These are phyloP conservation scores for Lycaon pictus DNA, from an alignment of 2,113 vertebrate genomes.

Conservation along the genomic window DNA sequence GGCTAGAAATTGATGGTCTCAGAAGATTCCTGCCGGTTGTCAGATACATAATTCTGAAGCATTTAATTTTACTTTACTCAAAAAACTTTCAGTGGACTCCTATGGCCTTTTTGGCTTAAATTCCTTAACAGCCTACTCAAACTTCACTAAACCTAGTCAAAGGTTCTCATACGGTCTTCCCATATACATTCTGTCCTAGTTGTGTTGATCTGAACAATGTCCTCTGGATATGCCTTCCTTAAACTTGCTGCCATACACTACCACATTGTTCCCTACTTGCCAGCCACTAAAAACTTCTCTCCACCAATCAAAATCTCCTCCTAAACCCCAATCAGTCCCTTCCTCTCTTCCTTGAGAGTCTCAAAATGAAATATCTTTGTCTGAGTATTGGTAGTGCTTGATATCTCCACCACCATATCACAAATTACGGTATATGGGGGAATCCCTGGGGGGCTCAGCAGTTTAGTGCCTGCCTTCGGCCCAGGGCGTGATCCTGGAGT, in stretches of 20 bases:
- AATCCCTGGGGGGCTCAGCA: too few species aligned
- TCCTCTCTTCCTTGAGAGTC: not conserved
- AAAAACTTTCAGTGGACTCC: not conserved
- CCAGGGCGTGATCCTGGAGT: too few species aligned
- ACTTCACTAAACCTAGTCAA: not conserved
- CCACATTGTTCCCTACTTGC: not conserved
- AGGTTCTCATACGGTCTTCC: not conserved
- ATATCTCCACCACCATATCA: not conserved
- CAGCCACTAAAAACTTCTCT: not conserved
- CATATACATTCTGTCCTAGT: slow-evolving; percentile 1
- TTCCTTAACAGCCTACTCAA: not conserved
- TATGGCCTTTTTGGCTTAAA: not conserved
- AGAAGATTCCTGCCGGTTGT: not conserved
- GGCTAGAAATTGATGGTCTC: not conserved
- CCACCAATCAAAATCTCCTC: not conserved
- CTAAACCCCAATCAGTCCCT: not conserved
- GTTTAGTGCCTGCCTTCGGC: too few species aligned
- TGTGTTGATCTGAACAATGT: not conserved
- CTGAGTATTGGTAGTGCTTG: not conserved
- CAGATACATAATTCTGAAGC: not conserved
- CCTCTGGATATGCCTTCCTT: not conserved
- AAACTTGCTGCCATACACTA: not conserved
- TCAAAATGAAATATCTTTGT: not conserved
- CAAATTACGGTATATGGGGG: not conserved
- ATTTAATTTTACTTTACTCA: slow-evolving; percentile 32